These are phyloP conservation scores for Holacanthus passer DNA, from an alignment of 2,113 vertebrate genomes.

Conservation along the genomic window DNA sequence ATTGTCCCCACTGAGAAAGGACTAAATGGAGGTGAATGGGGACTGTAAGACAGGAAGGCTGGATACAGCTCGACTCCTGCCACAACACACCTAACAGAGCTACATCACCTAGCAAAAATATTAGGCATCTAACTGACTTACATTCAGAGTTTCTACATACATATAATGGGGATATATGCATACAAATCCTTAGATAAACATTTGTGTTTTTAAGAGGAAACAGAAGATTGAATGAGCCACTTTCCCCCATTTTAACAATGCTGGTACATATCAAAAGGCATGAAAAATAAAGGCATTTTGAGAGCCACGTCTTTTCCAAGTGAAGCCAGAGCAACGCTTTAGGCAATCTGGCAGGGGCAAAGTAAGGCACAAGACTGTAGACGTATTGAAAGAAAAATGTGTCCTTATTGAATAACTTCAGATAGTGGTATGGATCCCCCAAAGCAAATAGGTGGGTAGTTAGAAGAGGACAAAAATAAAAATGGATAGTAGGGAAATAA, in stretches of 20 bases:
- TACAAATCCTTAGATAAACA: slow-evolving; percentile 62
- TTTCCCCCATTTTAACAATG: slow-evolving; percentile 42
- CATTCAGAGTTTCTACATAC: slow-evolving; percentile 77
- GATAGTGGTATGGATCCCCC: slow-evolving; percentile 75
- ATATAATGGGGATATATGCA: slow-evolving; percentile 67
- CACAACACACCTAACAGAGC: slow-evolving; percentile 67
- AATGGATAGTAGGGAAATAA: slow-evolving; percentile 35
- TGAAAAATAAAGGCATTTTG: slow-evolving; percentile 17
- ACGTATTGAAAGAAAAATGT: slow-evolving; percentile 8
- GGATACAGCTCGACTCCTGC: slow-evolving; percentile 57
- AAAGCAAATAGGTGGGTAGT: slow-evolving; percentile 36
- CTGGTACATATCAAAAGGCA: slow-evolving; percentile 60
- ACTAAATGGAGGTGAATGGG: slow-evolving; percentile 36
- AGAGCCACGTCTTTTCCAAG: slow-evolving; percentile 34
- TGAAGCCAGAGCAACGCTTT: slow-evolving; percentile 43
- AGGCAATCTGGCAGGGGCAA: slow-evolving; percentile 50
- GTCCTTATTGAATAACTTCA: slow-evolving; percentile 41
- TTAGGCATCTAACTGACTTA: slow-evolving; percentile 73
- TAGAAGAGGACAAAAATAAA: slow-evolving; percentile 36
- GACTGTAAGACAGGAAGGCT: slow-evolving; percentile 56
- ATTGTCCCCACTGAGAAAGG: slow-evolving; percentile 14
- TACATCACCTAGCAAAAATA: slow-evolving; percentile 71
- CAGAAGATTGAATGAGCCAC: slow-evolving; percentile 57
- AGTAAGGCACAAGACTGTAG: slow-evolving; percentile 78
- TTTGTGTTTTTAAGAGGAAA: slow-evolving; percentile 39